Base-by-base conservation (phyloP, 2,888 invertebrate genomes). In the Andricus curvator region DNA sequence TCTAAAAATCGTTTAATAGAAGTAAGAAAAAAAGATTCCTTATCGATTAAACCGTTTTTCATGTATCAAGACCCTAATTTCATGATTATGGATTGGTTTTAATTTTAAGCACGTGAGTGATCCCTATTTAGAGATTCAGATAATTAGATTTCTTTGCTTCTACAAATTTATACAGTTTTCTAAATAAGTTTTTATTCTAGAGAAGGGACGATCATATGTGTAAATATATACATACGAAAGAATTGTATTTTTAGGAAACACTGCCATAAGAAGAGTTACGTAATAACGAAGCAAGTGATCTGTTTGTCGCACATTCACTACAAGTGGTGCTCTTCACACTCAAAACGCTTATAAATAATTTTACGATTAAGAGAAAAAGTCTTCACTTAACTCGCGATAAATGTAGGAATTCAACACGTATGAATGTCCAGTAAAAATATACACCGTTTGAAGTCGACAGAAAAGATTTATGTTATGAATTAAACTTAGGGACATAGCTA, bases 211-310 rank as follows among this genome's bases (percentile, higher is more conserved):
- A 20, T n/a, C 4, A 65, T 11, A 29, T 65, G 20, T 65, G 37
- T 65, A 37, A 65, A 65, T 65, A 37, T 65, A 65, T 65, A 37
- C 65, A 65, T 65, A 65, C 65, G 37, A 65, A 65, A 65, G 8
- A 20, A 65, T 65, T n/a, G 65, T 65, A 37, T 65, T 37, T 37
- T 65, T n/a, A 65, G 17, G 65, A 65, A 20, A 20, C 17, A 37
- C 65, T 65, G 33, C 33, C 37, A 65, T 37, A 37, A 65, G 20
- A 65, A 65, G 20, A 51, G 51, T 65, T 25, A 65, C 65, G 8
- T 29, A 65, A 33, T 65, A 65, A 17, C 15, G 3, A 65, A 65
- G 62, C 25, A 8, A 65, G 15, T 65, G 25, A 20, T 17, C 2
- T 65, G 25, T 65, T 65, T 65, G 17, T 25, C 15, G 22, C 13